Conservation (phyloP, 2,113 vertebrate genomes). For the Machaerirhynchus nigripectus region DNA sequence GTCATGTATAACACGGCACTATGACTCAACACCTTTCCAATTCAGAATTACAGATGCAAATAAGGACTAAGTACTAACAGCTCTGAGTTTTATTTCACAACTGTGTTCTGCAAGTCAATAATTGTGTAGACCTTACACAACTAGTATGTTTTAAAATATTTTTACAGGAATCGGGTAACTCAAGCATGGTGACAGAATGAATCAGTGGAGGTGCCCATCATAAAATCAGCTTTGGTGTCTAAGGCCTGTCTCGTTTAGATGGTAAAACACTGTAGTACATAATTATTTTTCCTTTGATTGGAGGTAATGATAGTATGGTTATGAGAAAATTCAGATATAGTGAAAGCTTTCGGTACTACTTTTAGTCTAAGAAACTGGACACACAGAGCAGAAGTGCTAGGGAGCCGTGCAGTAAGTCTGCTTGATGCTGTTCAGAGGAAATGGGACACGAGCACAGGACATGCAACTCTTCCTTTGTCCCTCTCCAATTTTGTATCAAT, state of each 20-base stretch:
- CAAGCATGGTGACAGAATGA: background rate
- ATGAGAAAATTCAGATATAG: background rate
- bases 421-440: background rate
- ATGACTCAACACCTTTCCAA: background rate
- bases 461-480: background rate
- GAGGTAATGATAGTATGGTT: background rate
- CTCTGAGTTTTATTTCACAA: background rate
- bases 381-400: background rate
- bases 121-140: background rate
- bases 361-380: background rate
- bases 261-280: background rate
- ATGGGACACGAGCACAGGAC: accelerated
- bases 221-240: background rate
- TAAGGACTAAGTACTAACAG: background rate
- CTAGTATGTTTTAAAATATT: background rate
- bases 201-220: background rate
- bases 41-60: background rate
- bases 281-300: background rate
- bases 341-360: background rate
- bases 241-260: background rate
- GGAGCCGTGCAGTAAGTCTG: background rate
- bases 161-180: background rate
- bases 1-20: background rate
- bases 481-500: background rate
- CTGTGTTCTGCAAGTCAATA: background rate